These are phyloP conservation scores for Coremacera marginata DNA, from an alignment of 2,888 invertebrate genomes.

Conservation along the genomic window DNA sequence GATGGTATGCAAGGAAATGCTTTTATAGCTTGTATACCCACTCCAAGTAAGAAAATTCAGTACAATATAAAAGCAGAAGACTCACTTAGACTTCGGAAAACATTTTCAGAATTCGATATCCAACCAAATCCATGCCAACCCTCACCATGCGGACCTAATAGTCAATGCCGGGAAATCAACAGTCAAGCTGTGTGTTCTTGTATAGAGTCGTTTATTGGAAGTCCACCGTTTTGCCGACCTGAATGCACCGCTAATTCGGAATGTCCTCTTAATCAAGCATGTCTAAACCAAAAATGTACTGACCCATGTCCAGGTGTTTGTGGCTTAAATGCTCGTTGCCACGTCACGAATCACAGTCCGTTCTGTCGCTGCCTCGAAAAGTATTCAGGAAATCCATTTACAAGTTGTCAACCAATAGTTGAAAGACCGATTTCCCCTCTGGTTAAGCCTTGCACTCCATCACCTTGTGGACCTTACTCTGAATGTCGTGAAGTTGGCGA, in stretches of 20 bases:
- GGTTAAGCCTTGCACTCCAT: constrained; percentile 76
- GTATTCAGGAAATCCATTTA: constrained; percentile 78
- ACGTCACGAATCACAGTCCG: constrained; percentile 82
- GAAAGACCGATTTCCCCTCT: constrained; percentile 68
- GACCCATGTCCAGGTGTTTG: constrained; percentile 83
- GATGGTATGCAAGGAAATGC: constrained; percentile 78
- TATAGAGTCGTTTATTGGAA: constrained; percentile 74
- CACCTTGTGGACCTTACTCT: constrained; percentile 77
- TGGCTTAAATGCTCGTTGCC: constrained; percentile 79
- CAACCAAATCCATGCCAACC: constrained; percentile 72
- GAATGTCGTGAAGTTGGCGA: constrained; percentile 76
- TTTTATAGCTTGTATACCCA: constrained; percentile 74
- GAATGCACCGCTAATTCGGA: constrained; percentile 81
- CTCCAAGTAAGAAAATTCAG: constrained; percentile 70
- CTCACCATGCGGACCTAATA: constrained; percentile 86
- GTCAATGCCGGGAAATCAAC: constrained; percentile 80
- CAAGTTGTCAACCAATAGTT: constrained; percentile 71
- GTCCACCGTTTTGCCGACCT: constrained; percentile 78
- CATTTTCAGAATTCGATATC: constrained; percentile 57
- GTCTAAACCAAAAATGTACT: constrained; percentile 78
- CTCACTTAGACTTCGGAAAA: neutral
- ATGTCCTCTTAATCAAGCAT: constrained; percentile 79
- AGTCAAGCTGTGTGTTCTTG: constrained; percentile 81
- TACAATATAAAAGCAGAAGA: neutral
- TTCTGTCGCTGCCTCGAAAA: constrained; percentile 77